Percentiles rank a stretch among this genome's conserved stretches.
Conservation (phyloP, 2,797 vertebrate genomes). For the Cuculus canorus region DNA sequence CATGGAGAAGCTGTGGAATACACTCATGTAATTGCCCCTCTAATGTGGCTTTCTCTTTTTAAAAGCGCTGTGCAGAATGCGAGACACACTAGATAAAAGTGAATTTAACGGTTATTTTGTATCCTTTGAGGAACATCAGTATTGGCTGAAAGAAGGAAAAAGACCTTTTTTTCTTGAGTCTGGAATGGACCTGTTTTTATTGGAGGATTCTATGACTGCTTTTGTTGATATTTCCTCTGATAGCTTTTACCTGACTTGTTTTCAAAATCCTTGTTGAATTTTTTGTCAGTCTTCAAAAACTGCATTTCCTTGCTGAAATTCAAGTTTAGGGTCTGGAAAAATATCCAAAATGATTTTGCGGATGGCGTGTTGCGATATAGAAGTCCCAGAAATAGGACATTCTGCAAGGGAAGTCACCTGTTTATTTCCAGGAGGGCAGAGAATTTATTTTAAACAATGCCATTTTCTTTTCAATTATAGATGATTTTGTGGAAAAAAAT, state of each 20-base stretch:
- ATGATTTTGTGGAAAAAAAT: background rate
- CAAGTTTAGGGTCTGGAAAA: background rate
- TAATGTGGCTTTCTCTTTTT: constrained; percentile 16
- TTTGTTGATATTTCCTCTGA: constrained; percentile 45
- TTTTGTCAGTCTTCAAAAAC: constrained; percentile 1
- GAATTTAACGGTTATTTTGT: constrained; percentile 28
- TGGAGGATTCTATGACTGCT: background rate
- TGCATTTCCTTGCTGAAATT: constrained; percentile 21
- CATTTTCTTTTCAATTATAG: constrained; percentile 59
- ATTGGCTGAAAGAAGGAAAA: constrained; percentile 31
- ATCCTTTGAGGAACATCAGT: constrained; percentile 51
- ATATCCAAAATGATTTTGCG: constrained; percentile 19
- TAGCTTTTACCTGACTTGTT: constrained; percentile 60
- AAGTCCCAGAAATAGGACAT: background rate
- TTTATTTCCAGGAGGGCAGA: constrained; percentile 45
- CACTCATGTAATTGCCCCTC: background rate
- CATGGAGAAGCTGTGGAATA: background rate
- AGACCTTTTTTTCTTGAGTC: constrained; percentile 27
- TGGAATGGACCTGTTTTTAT: constrained; percentile 34
- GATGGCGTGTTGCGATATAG: background rate
- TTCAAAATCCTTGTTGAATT: constrained; percentile 3
- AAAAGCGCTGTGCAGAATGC: constrained; percentile 1
- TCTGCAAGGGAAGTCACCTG: constrained; percentile 15
- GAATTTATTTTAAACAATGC: constrained; percentile 49
- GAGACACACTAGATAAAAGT: background rate